Evolutionary conservation across 2,888 invertebrate genomes (phyloP), one percentile per base, ranked within the genome.

Genomic region (Leptothorax acervorum): DNA sequence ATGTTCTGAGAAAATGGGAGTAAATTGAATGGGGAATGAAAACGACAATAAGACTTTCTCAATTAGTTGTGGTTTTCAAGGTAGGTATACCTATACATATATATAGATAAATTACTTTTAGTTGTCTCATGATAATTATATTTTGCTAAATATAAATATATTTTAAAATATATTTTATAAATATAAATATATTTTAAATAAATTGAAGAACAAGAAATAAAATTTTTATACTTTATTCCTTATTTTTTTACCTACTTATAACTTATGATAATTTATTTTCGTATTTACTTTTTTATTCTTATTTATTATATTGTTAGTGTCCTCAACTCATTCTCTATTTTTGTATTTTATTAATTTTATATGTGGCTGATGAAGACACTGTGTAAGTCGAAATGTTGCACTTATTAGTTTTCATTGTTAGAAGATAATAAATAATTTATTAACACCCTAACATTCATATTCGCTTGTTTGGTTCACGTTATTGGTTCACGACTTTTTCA

Each of bases 41-140:
- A 79, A 45, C 45, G 12, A 15, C 15, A 45, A 78, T 60, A 74
- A 57, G 23, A n/a, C 45, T 73, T 35, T 57, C 31, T n/a, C 42
- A 76, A 45, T 74, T 73, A 79, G 11, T 74, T 35, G 35, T 18
- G 28, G 2, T 74, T 73, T 79, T 74, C 31, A 42, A 74, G n/a
- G n/a, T n/a, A n/a, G n/a, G 23, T 23, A 68, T 23, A 35, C 42
- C 18, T 48, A 48, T 35, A 51, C 31, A 60, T 53, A 51, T 35
- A 23, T 51, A 28, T 23, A 23, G 23, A 73, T 23, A 55, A 28
- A 57, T 51, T 53, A 51, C 35, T 70, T 35, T n/a, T 39, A 18
- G 3, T 51, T 35, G 15, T 6, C 18, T 4, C 11, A 15, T n/a
- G 15, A 42, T 42, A 68, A 65, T 65, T 68, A 76, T 28, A 31